Evolutionary conservation across 2,113 vertebrate genomes (phyloP), one percentile per base, ranked within the genome.

Genomic region (Halcyon senegalensis): DNA sequence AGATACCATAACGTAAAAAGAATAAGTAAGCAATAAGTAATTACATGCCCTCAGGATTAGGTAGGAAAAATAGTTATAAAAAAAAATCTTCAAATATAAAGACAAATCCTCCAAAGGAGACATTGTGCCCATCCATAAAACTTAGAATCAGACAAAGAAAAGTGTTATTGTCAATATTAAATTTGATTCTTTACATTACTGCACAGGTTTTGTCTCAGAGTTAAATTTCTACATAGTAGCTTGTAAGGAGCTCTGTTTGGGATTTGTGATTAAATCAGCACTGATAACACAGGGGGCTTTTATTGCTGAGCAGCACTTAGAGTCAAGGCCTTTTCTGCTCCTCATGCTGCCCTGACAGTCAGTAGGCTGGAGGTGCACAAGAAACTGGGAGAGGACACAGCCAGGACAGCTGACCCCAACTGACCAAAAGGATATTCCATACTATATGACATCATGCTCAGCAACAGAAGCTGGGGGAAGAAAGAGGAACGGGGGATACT

Each of bases 401-500:
- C 13, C 3, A 4, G n/a, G 28, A 69, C 20, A 78, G 13, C 37
- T 37, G 70, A 88, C 8, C 18, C 13, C 18, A 55, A 0, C 9
- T 44, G 48, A 44, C 7, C 18, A 48, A 50, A 21, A 11, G 18
- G 25, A 10, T 87, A 28, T 69, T 10, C 60, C 41, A 33, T 5
- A 66, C 5, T 3, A 1, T 46, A 13, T 37, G n/a, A 15, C 5
- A 2, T 41, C 44, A 19, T 23, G 10, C 5, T 56, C 21, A 77
- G 30, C 44, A 50, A 41, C 33, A 7, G 35, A 50, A 93, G 20
- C 7, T 62, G 25, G 6, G 28, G 24, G 7, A 70, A 66, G 25
- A 79, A 73, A 15, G 7, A 35, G 12, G 3, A 69, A 1, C 6
- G 5, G 1, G 2, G 3, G 3, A 82, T 1, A 1, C 79, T 69